phyloP scores from a whole-genome alignment of 2,888 invertebrate genomes.

The Leptodirus hochenwartii region DNA sequence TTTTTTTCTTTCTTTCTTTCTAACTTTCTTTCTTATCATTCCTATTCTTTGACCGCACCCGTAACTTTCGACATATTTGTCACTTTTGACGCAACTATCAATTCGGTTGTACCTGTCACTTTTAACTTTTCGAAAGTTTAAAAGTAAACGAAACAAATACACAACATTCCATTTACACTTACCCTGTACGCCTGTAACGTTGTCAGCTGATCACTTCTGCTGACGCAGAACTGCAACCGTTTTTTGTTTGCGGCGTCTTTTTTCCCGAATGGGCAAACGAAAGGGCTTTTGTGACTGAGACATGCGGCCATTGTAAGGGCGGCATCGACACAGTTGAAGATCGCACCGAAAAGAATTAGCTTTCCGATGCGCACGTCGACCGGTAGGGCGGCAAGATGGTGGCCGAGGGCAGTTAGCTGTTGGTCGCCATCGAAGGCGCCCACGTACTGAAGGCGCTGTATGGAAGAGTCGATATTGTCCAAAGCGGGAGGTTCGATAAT shows the following conservation, averaged over 20 bases:
- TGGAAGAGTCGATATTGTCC: constrained; percentile 47
- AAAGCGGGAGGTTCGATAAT: constrained; percentile 56
- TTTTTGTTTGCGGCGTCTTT: constrained; percentile 51
- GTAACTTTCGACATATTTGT: too few species aligned
- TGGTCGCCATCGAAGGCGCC: constrained; percentile 62
- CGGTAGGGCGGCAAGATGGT: constrained; percentile 73
- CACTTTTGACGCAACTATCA: too few species aligned
- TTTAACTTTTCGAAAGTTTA: not conserved
- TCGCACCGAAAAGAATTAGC: constrained; percentile 77
- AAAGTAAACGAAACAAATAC: not conserved
- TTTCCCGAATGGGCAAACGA: constrained; percentile 56
- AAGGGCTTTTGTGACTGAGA: constrained; percentile 62
- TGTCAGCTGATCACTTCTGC: constrained; percentile 79
- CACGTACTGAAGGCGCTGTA: constrained; percentile 51
- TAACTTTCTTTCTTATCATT: too few species aligned
- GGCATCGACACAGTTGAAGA: constrained; percentile 83
- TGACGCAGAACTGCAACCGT: constrained; percentile 55
- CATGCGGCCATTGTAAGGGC: constrained; percentile 80
- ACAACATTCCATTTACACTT: constrained; percentile 16
- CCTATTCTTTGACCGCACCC: too few species aligned
- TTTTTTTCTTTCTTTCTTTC: too few species aligned
- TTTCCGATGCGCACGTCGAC: constrained; percentile 88
- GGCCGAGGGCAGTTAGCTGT: constrained; percentile 67
- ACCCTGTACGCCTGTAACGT: constrained; percentile 71
- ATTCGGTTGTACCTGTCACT: too few species aligned